These are phyloP conservation scores for Nyctalus aviator DNA, from an alignment of 2,797 vertebrate species.

Conservation along the genomic window DNA sequence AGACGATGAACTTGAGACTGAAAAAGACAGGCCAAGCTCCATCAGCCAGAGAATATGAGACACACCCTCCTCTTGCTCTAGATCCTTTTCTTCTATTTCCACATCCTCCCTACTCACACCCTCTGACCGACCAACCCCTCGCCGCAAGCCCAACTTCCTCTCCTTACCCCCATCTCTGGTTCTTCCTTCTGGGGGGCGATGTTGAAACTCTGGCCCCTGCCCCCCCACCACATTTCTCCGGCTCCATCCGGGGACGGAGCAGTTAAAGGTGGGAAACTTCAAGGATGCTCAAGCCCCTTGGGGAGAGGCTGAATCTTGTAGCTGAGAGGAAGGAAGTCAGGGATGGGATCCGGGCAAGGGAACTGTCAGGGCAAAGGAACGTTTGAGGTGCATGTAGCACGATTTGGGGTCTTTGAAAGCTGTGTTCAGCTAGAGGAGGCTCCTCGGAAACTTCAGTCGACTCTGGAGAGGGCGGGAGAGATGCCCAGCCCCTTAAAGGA, in stretches of 20 bases:
- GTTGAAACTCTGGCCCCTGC: slow-evolving; percentile 83
- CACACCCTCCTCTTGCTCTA: slow-evolving; percentile 54
- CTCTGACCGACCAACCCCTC: not conserved
- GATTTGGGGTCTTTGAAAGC: slow-evolving; percentile 64
- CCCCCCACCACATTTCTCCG: slow-evolving; percentile 82
- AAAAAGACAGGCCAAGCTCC: slow-evolving; percentile 49
- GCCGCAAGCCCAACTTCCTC: not conserved
- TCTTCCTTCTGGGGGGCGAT: slow-evolving; percentile 77
- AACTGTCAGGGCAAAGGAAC: not conserved
- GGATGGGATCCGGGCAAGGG: not conserved
- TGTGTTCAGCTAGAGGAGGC: slow-evolving; percentile 61
- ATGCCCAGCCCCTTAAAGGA: slow-evolving; percentile 83
- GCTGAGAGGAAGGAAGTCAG: not conserved
- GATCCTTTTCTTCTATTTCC: not conserved
- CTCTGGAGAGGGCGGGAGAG: slow-evolving; percentile 63
- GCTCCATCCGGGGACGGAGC: slow-evolving; percentile 78
- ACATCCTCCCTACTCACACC: slow-evolving; percentile 3
- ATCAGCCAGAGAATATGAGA: not conserved
- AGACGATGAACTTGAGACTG: slow-evolving; percentile 78
- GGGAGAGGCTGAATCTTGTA: slow-evolving; percentile 31
- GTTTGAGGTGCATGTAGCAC: not conserved
- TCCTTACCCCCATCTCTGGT: slow-evolving; percentile 68
- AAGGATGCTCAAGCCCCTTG: slow-evolving; percentile 66
- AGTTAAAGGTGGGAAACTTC: slow-evolving; percentile 37
- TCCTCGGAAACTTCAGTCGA: slow-evolving; percentile 78